A percentile compares a stretch with the other conserved stretches of the same genome.
Conservation (phyloP, 2,113 vertebrate species). For the Acrocephalus kingi region DNA sequence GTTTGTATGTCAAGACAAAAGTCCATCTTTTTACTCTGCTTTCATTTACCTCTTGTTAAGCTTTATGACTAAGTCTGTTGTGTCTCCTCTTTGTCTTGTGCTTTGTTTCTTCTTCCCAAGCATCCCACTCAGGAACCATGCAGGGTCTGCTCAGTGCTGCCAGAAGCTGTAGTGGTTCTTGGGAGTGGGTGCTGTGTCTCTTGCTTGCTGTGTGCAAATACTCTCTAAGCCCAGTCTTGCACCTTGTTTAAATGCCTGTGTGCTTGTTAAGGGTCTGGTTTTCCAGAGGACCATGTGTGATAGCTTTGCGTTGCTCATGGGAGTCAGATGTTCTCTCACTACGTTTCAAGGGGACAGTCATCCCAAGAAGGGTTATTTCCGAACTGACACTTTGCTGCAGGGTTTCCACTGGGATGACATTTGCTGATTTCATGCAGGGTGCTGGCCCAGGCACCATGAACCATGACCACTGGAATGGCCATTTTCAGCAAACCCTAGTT, state of each 20-base stretch:
- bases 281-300: background rate
- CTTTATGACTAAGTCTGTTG: background rate
- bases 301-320: background rate
- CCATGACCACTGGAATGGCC: background rate
- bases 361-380: background rate
- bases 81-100: background rate
- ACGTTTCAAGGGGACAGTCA: accelerated
- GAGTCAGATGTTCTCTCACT: background rate
- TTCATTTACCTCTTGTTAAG: background rate
- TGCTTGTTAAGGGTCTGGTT: background rate
- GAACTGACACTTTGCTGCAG: background rate
- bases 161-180: background rate
- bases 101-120: background rate
- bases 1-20: background rate
- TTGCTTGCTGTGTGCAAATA: background rate
- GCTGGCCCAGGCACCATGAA: background rate
- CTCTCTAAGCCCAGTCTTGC: background rate
- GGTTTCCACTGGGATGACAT: background rate
- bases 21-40: background rate
- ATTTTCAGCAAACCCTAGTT: background rate
- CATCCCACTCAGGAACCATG: background rate
- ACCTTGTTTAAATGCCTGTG: background rate
- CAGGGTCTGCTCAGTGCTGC: background rate
- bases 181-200: background rate
- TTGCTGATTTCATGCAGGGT: background rate